Base-by-base conservation (phyloP, 2,888 invertebrate genomes). In the Julus scandinavius region DNA sequence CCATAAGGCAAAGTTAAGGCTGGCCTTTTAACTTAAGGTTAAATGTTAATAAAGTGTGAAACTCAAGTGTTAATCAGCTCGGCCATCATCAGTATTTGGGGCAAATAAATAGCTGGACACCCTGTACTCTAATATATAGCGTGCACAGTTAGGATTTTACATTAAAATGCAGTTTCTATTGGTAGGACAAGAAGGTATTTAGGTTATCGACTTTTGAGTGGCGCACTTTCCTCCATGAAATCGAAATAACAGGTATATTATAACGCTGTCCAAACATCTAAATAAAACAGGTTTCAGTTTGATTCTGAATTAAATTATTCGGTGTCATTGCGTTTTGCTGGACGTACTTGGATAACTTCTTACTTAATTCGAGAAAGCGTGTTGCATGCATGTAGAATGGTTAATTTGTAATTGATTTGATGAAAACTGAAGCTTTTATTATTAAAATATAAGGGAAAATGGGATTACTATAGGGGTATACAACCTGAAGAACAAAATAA, bases 241-340 rank as follows among this genome's bases (percentile, higher is more conserved):
- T 80, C 38, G 80, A 80, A 80, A 80, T 29, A 80, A 80, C 80
- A 38, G 38, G 80, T 38, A 38, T 38, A 80, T 80, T 80, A 15
- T 80, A 80, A 38, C 38, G 15, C 9, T 80, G 80, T 80, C 13
- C 29, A 80, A 38, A 38, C 80, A 80, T 80, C 38, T 80, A 29
- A 80, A 80, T 40, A 80, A 80, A 80, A 80, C 80, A 80, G 80
- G 80, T 80, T 80, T 80, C 38, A 80, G 38, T 80, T 38, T 80
- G 38, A 80, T 80, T 80, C 38, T 1, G 15, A 80, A 80, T 80
- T 80, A 80, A 80, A 13, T 80, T 80, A 80, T 80, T 38, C 38
- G 38, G 38, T 40, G 80, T 29, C 38, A 38, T 11, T 80, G 13
- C 38, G 38, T 80, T 50, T 13, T 6, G 38, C 54, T 72, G 15